Percentiles rank a stretch among this genome's conserved stretches.
Evolutionary conservation across 35 echinoderm and acorn worm species (phyloP).

Genomic region (Patiria miniata): DNA sequence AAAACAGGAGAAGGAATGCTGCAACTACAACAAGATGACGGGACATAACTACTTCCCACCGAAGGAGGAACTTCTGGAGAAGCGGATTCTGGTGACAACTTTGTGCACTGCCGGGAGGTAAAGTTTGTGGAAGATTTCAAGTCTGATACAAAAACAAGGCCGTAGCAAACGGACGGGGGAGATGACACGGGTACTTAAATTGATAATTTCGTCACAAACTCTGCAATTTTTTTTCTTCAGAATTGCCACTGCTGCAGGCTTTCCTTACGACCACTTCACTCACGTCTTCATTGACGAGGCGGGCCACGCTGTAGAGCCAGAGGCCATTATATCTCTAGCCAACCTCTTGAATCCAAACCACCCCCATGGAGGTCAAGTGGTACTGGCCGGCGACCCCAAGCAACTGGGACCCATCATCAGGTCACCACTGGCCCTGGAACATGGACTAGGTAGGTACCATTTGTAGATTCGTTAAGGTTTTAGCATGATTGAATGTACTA

Average conservation of each 20-base stretch:
- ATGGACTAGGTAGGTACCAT: constrained; percentile 80
- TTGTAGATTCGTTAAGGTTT: too few relatives aligned
- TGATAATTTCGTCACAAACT: too few relatives aligned
- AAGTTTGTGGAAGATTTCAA: too few relatives aligned
- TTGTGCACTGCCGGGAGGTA: background rate
- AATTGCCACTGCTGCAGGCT: constrained; percentile 41
- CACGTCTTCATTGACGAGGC: constrained; percentile 90
- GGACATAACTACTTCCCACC: constrained; percentile 45
- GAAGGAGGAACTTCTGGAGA: constrained; percentile 58
- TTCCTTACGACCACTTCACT: constrained; percentile 62
- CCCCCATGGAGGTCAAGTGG: constrained; percentile 62
- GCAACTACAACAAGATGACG: constrained; percentile 34
- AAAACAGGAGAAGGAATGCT: constrained; percentile 15
- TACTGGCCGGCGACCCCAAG: constrained; percentile 86
- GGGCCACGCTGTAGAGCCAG: constrained; percentile 82
- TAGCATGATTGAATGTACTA: too few relatives aligned
- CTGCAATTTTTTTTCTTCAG: too few relatives aligned
- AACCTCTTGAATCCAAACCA: constrained; percentile 60
- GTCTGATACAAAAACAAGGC: too few relatives aligned
- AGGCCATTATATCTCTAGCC: constrained; percentile 64
- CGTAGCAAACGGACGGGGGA: too few relatives aligned
- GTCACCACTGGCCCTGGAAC: constrained; percentile 65
- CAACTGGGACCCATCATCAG: constrained; percentile 85
- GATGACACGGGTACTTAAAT: too few relatives aligned
- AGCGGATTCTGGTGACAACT: constrained; percentile 55